Percentiles rank a stretch among this genome's conserved stretches.
phyloP scores from a whole-genome alignment of 2,113 vertebrate species.

The Ochotona princeps region DNA sequence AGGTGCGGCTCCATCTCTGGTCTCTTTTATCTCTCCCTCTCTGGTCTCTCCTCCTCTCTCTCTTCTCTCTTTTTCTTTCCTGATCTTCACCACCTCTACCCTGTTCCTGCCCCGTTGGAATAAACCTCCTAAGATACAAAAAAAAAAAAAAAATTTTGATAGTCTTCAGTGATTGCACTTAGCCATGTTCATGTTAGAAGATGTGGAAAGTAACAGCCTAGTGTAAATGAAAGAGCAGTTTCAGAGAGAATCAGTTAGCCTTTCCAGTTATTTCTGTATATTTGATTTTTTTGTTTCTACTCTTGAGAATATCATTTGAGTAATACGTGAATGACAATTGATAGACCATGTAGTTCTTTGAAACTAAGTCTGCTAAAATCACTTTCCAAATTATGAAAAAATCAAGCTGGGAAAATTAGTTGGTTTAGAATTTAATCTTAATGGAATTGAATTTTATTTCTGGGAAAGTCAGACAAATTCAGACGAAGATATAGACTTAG shows the following conservation, averaged over 20 bases:
- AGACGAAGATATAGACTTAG: too few relatives aligned
- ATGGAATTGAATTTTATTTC: too few relatives aligned
- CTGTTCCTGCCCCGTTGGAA: too few relatives aligned
- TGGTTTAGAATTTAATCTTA: background rate
- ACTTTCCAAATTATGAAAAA: background rate
- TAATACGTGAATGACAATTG: background rate
- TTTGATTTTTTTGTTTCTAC: background rate
- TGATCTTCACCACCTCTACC: too few relatives aligned
- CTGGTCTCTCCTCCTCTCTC: too few relatives aligned
- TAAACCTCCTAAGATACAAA: too few relatives aligned
- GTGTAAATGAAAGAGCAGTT: background rate
- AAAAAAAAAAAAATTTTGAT: conserved; percentile 41
- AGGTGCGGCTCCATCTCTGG: too few relatives aligned
- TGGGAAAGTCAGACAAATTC: too few relatives aligned
- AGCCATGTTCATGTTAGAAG: conserved; percentile 26
- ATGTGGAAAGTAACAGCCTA: background rate
- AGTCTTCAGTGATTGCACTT: background rate
- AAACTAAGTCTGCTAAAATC: background rate
- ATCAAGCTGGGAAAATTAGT: background rate
- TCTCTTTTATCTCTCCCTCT: too few relatives aligned
- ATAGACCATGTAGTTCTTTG: background rate
- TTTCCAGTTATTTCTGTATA: background rate
- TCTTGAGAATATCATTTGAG: background rate
- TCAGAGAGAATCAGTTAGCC: background rate
- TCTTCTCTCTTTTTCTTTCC: too few relatives aligned